Base-by-base conservation (phyloP, 2,797 vertebrate species). In the Dendrocincla tyrannina region DNA sequence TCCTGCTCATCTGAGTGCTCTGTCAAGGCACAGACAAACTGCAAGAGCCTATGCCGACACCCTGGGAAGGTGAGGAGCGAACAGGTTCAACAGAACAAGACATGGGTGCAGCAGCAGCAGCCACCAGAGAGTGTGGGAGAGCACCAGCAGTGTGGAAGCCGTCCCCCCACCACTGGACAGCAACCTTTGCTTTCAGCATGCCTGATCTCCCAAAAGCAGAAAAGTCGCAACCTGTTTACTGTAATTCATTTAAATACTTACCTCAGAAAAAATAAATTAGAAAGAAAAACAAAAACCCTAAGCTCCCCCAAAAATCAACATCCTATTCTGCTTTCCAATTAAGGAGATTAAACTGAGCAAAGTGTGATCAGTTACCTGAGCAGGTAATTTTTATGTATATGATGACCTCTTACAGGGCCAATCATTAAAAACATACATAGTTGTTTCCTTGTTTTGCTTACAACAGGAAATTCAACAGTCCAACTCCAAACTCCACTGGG, bases 41-140 rank as follows among this genome's bases (percentile, higher is more conserved):
- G 6, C 1, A 2, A 52, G 17, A 47, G 13, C 33, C 19, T 14
- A 53, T 55, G 44, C 39, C 50, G 39, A 46, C 4, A 15, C 4
- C 16, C 9, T 0, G 3, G 25, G 46, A 84, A 62, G 32, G 16
- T 3, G 3, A 64, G 23, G 18, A 70, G 30, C 2, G 2, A 79
- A 46, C 8, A 49, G 19, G 18, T 7, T 2, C 1, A 72, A 44
- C 0, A 2, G 1, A 1, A 44, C 1, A 1, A 11, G 23, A 81
- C 1, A 4, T 10, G 47, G 52, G 52, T 14, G 47, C 1, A 3
- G 53, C 12, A 24, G 25, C 32, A 27, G 25, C 32, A 53, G 55
- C 15, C 23, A 55, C 50, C 2, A 53, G 52, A 53, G 27, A 30
- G 30, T 30, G 11, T 53, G 30, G 52, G 52, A 53, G 30, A 53